Base-by-base conservation (phyloP, 2,888 invertebrate species). In the Congeria kusceri region DNA sequence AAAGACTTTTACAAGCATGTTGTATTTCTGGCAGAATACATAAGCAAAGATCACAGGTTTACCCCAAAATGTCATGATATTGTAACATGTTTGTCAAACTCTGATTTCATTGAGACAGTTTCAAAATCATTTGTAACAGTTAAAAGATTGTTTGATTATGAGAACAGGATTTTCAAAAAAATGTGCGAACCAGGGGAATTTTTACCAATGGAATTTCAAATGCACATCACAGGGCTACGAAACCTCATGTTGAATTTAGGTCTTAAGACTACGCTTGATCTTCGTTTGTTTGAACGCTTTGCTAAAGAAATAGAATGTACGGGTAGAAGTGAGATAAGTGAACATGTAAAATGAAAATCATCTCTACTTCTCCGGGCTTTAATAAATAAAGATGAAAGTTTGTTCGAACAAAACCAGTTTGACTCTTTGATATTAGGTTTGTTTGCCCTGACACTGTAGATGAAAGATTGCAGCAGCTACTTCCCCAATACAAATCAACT, bases 181-280 rank as follows among this genome's bases (percentile, higher is more conserved):
- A 87, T 90, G 87, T 76, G 86, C 20, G 57, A 84, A 20, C 62
- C 68, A n/a, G 65, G 77, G 0, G 77, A 79, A 25, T 83, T 90
- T 32, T 80, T 84, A 1, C 89, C 89, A n/a, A n/a, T n/a, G n/a
- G n/a, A n/a, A n/a, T n/a, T n/a, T n/a, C n/a, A n/a, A n/a, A n/a
- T n/a, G n/a, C n/a, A n/a, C n/a, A n/a, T n/a, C n/a, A n/a, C n/a
- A n/a, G n/a, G n/a, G n/a, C n/a, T n/a, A n/a, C n/a, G n/a, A n/a
- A n/a, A n/a, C n/a, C n/a, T n/a, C n/a, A n/a, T n/a, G n/a, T n/a
- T n/a, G 4, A 53, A 25, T 25, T 56, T 72, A 23, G 86, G 85
- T 0, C 66, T 86, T 27, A 57, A 72, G n/a, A 29, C 23, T 3
- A 13, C 63, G 11, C 72, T 86, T 13, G 74, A 80, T 11, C 56